Base-by-base conservation (phyloP, 1,140 invertebrate genomes). In the Pogonognathellus flavescens region DNA sequence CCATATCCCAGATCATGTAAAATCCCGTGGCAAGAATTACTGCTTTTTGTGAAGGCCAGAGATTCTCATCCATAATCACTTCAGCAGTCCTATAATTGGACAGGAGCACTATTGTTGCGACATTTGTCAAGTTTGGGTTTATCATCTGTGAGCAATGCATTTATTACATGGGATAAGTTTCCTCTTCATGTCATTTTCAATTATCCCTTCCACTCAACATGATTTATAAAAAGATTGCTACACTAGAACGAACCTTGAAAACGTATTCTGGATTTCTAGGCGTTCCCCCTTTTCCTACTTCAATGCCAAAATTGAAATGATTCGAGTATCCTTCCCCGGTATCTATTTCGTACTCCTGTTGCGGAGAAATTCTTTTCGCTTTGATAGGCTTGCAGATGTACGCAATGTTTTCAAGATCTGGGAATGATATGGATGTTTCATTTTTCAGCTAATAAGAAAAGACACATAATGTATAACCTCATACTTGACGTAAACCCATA, bases 21-120 rank as follows among this genome's bases (percentile, higher is more conserved):
- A 86, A 72, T 49, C 82, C 81, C 3, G 57, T 80, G 16, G 66
- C 85, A 60, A 86, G 62, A 59, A 86, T 84, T 13, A 83, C 82
- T 60, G 82, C 81, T 66, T 86, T 86, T 60, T 86, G 85, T 22
- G 82, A 83, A 57, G 85, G 85, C 85, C 85, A 86, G 20, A 86
- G 66, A 59, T 70, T 82, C 53, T 84, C 85, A 41, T 86, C 82
- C 52, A 83, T 83, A 81, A 41, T 82, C 50, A 86, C 82, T 59
- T 66, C 50, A 20, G 85, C 85, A 50, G 82, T 62, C 53, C 72
- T 83, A 18, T 82, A 86, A 57, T 86, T 86, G 50, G 85, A 83
- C 31, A 83, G 55, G 14, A 86, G 72, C 22, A 83, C 66, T 53
- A 86, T 62, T 49, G 81, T 86, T 53, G 81, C 85, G 22, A 86